Percentiles rank a stretch among this genome's conserved stretches.
Conservation (phyloP, 2,888 invertebrate species). For the Apamea epomidion region DNA sequence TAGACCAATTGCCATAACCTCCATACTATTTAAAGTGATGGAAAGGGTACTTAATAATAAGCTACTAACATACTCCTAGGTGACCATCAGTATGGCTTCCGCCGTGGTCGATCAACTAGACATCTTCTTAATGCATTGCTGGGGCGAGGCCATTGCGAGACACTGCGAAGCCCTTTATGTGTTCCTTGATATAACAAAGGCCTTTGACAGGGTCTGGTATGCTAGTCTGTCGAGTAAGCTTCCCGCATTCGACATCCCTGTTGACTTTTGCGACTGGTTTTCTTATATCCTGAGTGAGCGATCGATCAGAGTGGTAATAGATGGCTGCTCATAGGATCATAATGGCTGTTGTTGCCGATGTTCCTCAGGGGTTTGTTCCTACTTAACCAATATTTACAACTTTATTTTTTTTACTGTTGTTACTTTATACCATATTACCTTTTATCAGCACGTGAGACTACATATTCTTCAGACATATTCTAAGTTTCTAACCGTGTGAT, state of each 20-base stretch:
- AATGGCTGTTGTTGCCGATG: neutral
- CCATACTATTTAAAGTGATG: too few relatives aligned
- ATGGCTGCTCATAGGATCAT: neutral
- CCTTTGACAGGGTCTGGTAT: neutral
- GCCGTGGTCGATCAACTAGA: neutral
- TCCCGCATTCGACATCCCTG: neutral
- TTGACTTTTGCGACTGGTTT: neutral
- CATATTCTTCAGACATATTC: too few relatives aligned
- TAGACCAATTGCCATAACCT: neutral
- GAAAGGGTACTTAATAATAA: neutral
- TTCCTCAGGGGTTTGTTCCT: neutral
- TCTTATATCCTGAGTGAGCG: neutral
- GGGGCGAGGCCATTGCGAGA: neutral
- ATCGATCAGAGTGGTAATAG: neutral
- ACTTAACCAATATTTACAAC: too few relatives aligned
- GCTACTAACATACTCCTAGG: neutral
- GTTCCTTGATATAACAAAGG: neutral
- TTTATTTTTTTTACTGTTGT: too few relatives aligned
- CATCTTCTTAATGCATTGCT: neutral
- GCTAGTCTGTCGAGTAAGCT: neutral
- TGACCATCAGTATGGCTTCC: neutral
- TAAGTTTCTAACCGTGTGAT: too few relatives aligned
- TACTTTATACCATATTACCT: too few relatives aligned
- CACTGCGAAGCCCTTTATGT: neutral
- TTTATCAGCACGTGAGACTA: too few relatives aligned